Conservation (phyloP, 2,113 vertebrate genomes). For the Motacilla alba region DNA sequence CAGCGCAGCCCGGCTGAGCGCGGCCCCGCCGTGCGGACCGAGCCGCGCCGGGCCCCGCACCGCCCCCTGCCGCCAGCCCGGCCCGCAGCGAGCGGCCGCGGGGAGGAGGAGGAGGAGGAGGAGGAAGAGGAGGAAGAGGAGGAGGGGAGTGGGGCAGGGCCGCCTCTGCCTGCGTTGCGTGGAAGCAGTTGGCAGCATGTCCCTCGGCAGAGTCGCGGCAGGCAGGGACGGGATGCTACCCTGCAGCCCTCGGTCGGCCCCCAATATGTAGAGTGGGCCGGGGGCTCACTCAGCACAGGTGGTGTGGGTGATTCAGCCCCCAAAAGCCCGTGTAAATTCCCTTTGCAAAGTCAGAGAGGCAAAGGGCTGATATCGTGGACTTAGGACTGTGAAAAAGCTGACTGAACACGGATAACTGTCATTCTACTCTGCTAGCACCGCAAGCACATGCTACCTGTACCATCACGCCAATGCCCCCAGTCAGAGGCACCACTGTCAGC, state of each 20-base stretch:
- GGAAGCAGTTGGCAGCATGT: background rate
- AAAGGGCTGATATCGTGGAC: background rate
- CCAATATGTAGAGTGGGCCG: rapidly evolving
- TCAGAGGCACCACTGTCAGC: background rate
- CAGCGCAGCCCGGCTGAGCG: background rate
- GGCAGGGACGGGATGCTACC: background rate
- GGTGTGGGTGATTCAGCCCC: background rate
- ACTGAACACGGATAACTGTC: background rate
- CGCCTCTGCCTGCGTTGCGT: background rate
- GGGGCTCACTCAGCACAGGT: rapidly evolving
- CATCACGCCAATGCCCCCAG: rapidly evolving
- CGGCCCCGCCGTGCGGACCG: background rate
- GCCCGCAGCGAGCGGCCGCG: too few relatives aligned
- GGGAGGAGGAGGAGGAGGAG: background rate
- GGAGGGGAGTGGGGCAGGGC: background rate
- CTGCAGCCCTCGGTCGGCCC: too few relatives aligned
- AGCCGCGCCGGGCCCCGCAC: background rate
- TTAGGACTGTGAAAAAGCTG: background rate
- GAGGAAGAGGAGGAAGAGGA: background rate
- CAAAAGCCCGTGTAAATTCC: background rate
- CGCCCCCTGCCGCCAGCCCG: background rate
- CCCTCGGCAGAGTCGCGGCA: background rate
- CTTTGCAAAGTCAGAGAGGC: background rate
- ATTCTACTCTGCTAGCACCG: background rate
- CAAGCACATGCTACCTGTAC: background rate